Evolutionary conservation across 2,888 invertebrate genomes (phyloP), one percentile per base, ranked within the genome.

Genomic region (Steinernema carpocapsae): DNA sequence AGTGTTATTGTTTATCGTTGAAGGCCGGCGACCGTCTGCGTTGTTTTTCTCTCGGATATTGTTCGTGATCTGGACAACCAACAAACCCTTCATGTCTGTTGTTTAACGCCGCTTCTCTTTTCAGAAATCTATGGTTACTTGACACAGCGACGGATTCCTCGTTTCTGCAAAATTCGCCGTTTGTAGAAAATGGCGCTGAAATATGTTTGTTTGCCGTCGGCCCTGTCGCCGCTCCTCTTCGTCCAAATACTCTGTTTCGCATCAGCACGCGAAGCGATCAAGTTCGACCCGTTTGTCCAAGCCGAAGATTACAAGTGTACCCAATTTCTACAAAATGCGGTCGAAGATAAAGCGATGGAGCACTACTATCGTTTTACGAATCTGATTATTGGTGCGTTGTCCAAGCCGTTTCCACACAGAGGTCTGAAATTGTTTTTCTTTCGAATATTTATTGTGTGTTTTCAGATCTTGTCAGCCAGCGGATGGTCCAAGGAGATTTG

Each of bases 301-400:
- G 76, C 83, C 12, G 84, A 84, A 72, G 77, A 80, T 32, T 85
- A 84, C 76, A 83, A 84, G 76, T 85, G 85, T 74, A 83, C 84
- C 22, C 74, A 78, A 29, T 84, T 84, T 72, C 78, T 82, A 73
- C 77, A 77, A 56, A 46, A 71, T 56, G 56, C 76, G 24, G 76
- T 82, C 70, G 82, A 83, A 70, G 84, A 86, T 70, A 80, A 79
- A 70, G 83, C 85, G 26, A 82, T 86, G 74, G 78, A 77, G 71
- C 77, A 79, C 71, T 85, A 84, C 76, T 86, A 86, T 76, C 74
- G 72, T 29, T 78, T 75, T 2, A 83, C 84, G 71, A 82, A 84
- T 75, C 80, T 79, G 51, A 78, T 86, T 64, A 83, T 86, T 73
- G 75, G 75, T n/a, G 72, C 74, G 48, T 71, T 86, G 37, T 84